A percentile compares a stretch with the other conserved stretches of the same genome.
These are phyloP conservation scores for Anser brachyrhynchus DNA, from an alignment of 2,113 vertebrate genomes.

Conservation along the genomic window DNA sequence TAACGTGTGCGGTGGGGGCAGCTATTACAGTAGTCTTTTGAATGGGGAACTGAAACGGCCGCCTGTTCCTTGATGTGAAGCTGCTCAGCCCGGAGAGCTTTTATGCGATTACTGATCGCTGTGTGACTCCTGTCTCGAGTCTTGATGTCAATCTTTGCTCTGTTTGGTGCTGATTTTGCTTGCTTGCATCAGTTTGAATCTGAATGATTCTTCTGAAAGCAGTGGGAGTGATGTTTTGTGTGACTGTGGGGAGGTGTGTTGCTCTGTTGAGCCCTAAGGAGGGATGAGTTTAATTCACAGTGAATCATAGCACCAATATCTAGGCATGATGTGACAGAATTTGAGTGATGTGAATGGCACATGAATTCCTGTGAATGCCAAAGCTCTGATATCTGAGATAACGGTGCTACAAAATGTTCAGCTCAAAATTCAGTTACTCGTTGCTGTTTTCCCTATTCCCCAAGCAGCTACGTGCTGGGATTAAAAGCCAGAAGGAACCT, in stretches of 20 bases:
- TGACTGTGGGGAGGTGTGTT: background rate
- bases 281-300: background rate
- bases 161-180: background rate
- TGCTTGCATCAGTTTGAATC: background rate
- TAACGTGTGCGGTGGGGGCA: fast-evolving
- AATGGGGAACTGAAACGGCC: fast-evolving
- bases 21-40: background rate
- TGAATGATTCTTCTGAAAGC: background rate
- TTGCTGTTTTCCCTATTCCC: slow-evolving; percentile 6
- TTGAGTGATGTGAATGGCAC: slow-evolving; percentile 4
- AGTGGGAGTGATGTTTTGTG: background rate
- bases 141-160: background rate
- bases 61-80: background rate
- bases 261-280: background rate
- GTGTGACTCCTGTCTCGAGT: background rate
- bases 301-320: background rate
- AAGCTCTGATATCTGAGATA: background rate
- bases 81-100: background rate
- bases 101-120: background rate
- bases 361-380: background rate
- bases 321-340: background rate
- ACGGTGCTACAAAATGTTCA: background rate
- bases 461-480: background rate
- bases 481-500: slow-evolving; percentile 48
- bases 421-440: background rate